A percentile compares a stretch with the other conserved stretches of the same genome.
Conservation (phyloP, 2,888 invertebrate genomes). For the Scaptomyza tumidula region DNA sequence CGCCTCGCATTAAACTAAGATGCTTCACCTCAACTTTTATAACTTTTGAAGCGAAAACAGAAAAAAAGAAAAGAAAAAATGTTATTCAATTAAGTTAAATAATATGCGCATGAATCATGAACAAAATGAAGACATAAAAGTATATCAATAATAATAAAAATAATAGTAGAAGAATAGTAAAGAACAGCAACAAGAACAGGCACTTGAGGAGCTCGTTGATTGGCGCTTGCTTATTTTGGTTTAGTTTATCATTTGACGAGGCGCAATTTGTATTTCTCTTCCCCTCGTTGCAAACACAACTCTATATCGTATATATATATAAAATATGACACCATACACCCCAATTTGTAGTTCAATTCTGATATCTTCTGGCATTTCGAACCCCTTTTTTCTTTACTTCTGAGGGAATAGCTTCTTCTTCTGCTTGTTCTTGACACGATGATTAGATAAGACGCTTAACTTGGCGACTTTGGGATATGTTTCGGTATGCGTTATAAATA, state of each 20-base stretch:
- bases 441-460: constrained; percentile 63
- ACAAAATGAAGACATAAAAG: constrained; percentile 12
- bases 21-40: constrained; percentile 18
- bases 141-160: constrained; percentile 28
- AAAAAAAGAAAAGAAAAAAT: constrained; percentile 16
- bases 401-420: constrained; percentile 41
- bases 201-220: constrained; percentile 41
- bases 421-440: constrained; percentile 55
- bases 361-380: constrained; percentile 21
- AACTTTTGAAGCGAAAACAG: constrained; percentile 13
- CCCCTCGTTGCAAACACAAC: background rate
- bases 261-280: constrained; percentile 19
- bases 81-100: constrained; percentile 30
- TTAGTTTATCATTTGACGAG: constrained; percentile 32
- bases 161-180: constrained; percentile 6
- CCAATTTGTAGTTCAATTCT: constrained; percentile 9
- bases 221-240: constrained; percentile 32
- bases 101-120: constrained; percentile 57
- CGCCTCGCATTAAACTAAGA: background rate
- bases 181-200: constrained; percentile 25
- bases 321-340: constrained; percentile 38
- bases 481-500: constrained; percentile 65
- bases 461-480: constrained; percentile 39
- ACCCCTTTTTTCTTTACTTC: constrained; percentile 28
- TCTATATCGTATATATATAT: constrained; percentile 11